These are phyloP conservation scores for Anniella stebbinsi DNA, from an alignment of 2,797 vertebrate genomes.

Conservation along the genomic window DNA sequence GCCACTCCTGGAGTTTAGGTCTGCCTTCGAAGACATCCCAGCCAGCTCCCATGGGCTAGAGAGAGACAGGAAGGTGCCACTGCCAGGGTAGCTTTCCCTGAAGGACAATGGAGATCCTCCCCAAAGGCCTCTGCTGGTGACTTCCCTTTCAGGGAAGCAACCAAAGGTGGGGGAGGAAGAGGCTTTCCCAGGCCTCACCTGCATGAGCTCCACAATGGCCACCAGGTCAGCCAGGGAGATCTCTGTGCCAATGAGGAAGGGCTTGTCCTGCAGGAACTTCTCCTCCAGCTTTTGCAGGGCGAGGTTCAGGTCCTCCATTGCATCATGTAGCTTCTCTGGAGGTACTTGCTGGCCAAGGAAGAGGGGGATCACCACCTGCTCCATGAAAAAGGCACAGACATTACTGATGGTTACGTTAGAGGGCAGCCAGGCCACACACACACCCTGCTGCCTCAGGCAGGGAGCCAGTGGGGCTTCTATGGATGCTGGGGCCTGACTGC, in stretches of 20 bases:
- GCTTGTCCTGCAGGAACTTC: conserved; percentile 85
- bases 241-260: conserved; percentile 82
- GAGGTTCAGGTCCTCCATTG: conserved; percentile 78
- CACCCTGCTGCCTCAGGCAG: not conserved
- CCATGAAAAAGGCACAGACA: not conserved
- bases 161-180: no score
- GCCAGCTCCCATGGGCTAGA: conserved; percentile 81
- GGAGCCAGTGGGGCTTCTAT: not conserved
- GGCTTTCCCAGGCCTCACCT: conserved; percentile 76
- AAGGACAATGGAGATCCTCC: not conserved
- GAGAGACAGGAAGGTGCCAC: conserved; percentile 22
- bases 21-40: conserved; percentile 81
- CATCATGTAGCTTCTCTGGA: conserved; percentile 82
- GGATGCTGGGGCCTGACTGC: not conserved
- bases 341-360: conserved; percentile 70
- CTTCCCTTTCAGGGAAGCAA: no score
- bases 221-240: conserved; percentile 89
- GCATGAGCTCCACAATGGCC: conserved; percentile 88
- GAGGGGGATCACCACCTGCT: conserved; percentile 67
- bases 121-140: not conserved
- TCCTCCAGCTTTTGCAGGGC: conserved; percentile 81
- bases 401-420: not conserved
- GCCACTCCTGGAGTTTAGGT: conserved; percentile 83
- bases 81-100: not conserved
- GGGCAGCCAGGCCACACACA: no score